Conservation (phyloP, 2,797 vertebrate genomes). For the Eutrigla gurnardus region DNA sequence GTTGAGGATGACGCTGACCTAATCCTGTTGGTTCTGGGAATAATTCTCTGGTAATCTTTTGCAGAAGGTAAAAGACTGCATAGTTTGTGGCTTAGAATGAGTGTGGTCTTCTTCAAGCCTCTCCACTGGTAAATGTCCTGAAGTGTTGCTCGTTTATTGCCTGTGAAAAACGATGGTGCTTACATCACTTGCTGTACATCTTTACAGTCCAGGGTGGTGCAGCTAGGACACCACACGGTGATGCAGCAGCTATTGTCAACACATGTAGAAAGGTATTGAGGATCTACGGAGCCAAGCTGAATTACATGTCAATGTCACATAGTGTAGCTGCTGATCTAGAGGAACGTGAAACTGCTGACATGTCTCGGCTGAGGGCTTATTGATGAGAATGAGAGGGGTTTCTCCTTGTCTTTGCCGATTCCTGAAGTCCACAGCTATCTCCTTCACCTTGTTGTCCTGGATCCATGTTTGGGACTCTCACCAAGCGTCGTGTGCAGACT, state of each 20-base stretch:
- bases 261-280: slow-evolving; percentile 30
- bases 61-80: slow-evolving; percentile 21
- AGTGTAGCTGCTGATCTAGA: slow-evolving; percentile 50
- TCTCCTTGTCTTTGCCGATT: slow-evolving; percentile 30
- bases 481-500: not conserved
- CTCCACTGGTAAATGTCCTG: slow-evolving; percentile 43
- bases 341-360: slow-evolving; percentile 58
- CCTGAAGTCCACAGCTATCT: slow-evolving; percentile 24
- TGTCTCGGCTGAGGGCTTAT: slow-evolving; percentile 30
- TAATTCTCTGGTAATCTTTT: slow-evolving; percentile 39
- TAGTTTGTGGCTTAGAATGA: slow-evolving; percentile 25
- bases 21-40: slow-evolving; percentile 34
- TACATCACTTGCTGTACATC: slow-evolving; percentile 65
- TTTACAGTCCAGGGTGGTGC: slow-evolving; percentile 35
- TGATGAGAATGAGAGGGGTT: slow-evolving; percentile 40
- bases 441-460: slow-evolving; percentile 10
- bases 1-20: slow-evolving; percentile 7
- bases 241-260: slow-evolving; percentile 51
- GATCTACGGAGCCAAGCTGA: slow-evolving; percentile 40
- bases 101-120: slow-evolving; percentile 37
- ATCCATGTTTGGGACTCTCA: not conserved
- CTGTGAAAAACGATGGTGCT: slow-evolving; percentile 55
- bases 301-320: slow-evolving; percentile 44
- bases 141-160: slow-evolving; percentile 38
- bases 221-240: slow-evolving; percentile 36